These are phyloP conservation scores for Cyrtodaria siliqua DNA, from an alignment of 2,888 invertebrate genomes.

Conservation along the genomic window DNA sequence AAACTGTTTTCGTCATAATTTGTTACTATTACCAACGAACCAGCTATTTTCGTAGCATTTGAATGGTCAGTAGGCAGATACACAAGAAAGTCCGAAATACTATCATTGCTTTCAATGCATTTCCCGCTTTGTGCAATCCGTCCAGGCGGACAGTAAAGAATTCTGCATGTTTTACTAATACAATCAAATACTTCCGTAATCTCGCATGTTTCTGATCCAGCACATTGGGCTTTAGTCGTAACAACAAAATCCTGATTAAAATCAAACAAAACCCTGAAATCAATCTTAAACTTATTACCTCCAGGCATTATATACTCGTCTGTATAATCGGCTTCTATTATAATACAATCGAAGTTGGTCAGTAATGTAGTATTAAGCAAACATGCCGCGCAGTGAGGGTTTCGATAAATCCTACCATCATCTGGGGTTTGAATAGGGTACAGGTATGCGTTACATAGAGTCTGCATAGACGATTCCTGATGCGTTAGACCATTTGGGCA, in stretches of 20 bases:
- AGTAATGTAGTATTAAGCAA: not conserved
- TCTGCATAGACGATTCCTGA: too few relatives aligned
- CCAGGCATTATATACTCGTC: too few relatives aligned
- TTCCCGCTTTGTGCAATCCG: conserved; percentile 1
- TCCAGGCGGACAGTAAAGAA: conserved; percentile 2
- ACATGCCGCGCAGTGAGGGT: conserved; percentile 26
- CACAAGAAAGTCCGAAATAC: too few relatives aligned
- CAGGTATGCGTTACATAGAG: conserved; percentile 11
- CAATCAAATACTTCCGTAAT: conserved; percentile 29
- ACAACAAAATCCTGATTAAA: conserved; percentile 6
- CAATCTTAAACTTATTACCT: not conserved
- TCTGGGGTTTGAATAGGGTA: conserved; percentile 9
- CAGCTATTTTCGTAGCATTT: too few relatives aligned
- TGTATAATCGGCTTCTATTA: too few relatives aligned
- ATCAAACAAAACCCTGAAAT: conserved; percentile 27
- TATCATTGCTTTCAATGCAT: conserved; percentile 3
- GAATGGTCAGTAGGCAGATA: too few relatives aligned
- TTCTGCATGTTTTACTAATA: conserved; percentile 18
- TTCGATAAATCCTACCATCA: not conserved
- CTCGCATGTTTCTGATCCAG: not conserved
- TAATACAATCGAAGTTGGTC: not conserved
- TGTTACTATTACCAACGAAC: too few relatives aligned
- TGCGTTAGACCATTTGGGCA: too few relatives aligned
- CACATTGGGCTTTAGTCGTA: conserved; percentile 3
- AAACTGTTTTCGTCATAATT: too few relatives aligned